Evolutionary conservation across 2,888 invertebrate species (phyloP), one percentile per base, ranked within the genome.

Genomic region (Amitus sp.): DNA sequence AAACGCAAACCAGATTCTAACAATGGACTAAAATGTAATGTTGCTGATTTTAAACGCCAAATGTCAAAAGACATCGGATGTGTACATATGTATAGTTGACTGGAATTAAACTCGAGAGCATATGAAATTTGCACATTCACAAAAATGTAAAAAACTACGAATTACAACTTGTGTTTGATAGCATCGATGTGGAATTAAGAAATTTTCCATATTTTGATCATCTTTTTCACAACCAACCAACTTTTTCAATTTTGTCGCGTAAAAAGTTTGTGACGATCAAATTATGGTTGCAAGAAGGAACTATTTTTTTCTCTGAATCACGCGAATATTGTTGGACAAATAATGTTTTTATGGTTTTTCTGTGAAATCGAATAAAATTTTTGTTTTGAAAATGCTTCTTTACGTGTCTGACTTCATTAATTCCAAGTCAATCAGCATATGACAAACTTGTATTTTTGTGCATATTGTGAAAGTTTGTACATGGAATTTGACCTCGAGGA

Each of bases 81-180:
- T 67, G 66, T 66, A 62, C 28, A 66, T 64, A 61, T 55, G 65
- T 65, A 65, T 55, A 65, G 61, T 48, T 52, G 2, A 58, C 47
- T 48, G 57, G 61, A 58, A 50, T 57, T 54, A 50, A 61, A 60
- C 51, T 54, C 48, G 55, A 55, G 58, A 62, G 65, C 65, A 65
- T 58, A 65, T 62, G 47, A 65, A 54, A 65, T 65, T 65, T 62
- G 65, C 65, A 65, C 65, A 52, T 56, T 56, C 56, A 65, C 51
- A 23, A 57, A 48, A 57, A 42, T 47, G 48, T 56, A 60, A 53
- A 42, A 54, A 42, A 37, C 6, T 2, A 37, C 13, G 37, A 27
- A 37, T 37, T 15, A 37, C 30, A 23, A 23, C 7, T 23, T 23
- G n/a, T 23, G 7, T 7, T 23, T 23, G 23, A 7, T 23, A 23